These are phyloP conservation scores for Drosophila lacteicornis DNA, from an alignment of 1,140 invertebrate genomes.

Conservation along the genomic window DNA sequence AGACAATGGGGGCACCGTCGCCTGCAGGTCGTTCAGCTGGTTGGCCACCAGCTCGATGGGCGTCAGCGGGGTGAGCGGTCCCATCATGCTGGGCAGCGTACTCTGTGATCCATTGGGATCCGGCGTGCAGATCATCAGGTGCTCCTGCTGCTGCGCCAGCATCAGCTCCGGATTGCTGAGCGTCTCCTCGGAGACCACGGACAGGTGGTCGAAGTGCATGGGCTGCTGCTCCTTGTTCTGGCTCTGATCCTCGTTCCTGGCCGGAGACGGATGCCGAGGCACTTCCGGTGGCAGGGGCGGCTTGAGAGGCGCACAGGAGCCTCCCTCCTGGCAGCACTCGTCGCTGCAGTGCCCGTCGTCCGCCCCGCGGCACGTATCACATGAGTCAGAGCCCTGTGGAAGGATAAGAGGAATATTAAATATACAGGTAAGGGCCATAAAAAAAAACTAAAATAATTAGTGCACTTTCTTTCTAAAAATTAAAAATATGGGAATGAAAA, in stretches of 20 bases:
- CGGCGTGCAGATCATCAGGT: conserved; percentile 55
- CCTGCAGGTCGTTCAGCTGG: conserved; percentile 80
- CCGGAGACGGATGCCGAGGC: conserved; percentile 13
- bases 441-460: no score
- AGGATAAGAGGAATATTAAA: background rate
- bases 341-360: conserved; percentile 83
- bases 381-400: conserved; percentile 82
- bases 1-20: conserved; percentile 75
- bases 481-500: background rate
- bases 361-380: conserved; percentile 85
- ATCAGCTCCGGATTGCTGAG: conserved; percentile 86
- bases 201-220: conserved; percentile 90
- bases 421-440: no score
- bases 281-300: conserved; percentile 58
- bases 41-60: conserved; percentile 81
- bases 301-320: conserved; percentile 65
- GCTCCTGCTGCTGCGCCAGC: conserved; percentile 58
- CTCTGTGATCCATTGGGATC: conserved; percentile 74
- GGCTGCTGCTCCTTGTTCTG: conserved; percentile 84
- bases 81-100: conserved; percentile 73
- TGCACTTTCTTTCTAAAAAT: no score
- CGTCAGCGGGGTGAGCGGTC: conserved; percentile 74
- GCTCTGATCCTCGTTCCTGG: conserved; percentile 83
- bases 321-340: conserved; percentile 75
- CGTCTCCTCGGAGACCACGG: conserved; percentile 90